Evolutionary conservation across 1,140 invertebrate species (phyloP), one percentile per base, ranked within the genome.

Genomic region (Aphaenogaster floridana): DNA sequence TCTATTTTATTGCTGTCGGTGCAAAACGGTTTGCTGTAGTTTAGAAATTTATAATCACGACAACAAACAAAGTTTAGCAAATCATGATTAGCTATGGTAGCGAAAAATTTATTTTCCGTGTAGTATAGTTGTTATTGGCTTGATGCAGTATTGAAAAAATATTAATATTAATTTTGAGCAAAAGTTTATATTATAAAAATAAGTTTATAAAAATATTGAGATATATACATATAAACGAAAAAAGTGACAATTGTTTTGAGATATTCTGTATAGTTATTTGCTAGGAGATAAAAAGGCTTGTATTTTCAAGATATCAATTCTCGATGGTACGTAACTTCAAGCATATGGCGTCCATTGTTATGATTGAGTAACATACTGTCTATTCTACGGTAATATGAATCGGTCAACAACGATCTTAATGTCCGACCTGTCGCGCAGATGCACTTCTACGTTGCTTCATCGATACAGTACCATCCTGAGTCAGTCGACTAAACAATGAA

Each of bases 401-500:
- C 39, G 42, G 42, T 74, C 78, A 80, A 80, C 78, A 80, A 69
- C 63, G n/a, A 45, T 54, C 42, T 72, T 74, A 83, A 74, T 83
- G 57, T 74, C 50, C 68, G 52, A 74, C 4, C n/a, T 61, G 80
- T 74, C 54, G 42, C 50, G 28, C 57, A 72, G 28, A 72, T 83
- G 66, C 28, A 59, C 68, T 83, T 72, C 36, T 28, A 36, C n/a
- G 52, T 48, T 45, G 28, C 69, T 61, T 84, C 42, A 76, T 84
- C 69, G 80, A 74, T 61, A 34, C 7, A 61, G 28, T 34, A 36
- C 54, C 15, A 52, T 52, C 39, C 36, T 48, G 54, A 76, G 54
- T 84, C 42, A 84, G 69, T 84, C 69, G 13, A 50, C 54, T 76
- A 84, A 84, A 84, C 80, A 84, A 84, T 76, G 80, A 83, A 74